Percentiles rank a stretch among this genome's conserved stretches.
phyloP scores from a whole-genome alignment of 2,113 vertebrate species.

The Lipotes vexillifer region DNA sequence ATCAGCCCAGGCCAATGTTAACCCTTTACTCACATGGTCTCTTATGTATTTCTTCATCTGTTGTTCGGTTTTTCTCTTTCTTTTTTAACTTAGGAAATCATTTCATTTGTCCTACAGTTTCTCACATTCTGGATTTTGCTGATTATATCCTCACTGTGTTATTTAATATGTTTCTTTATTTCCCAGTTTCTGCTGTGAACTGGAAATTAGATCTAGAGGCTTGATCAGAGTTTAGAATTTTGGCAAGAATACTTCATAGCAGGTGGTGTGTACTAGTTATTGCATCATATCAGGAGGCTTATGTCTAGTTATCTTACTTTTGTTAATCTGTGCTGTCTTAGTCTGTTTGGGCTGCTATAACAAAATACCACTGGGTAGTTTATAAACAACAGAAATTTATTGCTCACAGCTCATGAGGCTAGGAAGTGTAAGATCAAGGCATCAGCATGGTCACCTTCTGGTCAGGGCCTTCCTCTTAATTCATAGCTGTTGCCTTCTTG shows the following conservation, averaged over 20 bases:
- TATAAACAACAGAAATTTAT: neutral
- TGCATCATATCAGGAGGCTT: neutral
- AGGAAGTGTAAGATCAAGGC: neutral
- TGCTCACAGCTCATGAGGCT: neutral
- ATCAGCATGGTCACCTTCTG: neutral
- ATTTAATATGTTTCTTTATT: slow-evolving; percentile 21
- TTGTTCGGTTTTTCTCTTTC: neutral
- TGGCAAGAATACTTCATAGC: neutral
- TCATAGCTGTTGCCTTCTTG: neutral
- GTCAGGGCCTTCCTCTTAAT: neutral
- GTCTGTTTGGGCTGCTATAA: neutral
- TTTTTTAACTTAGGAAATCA: neutral
- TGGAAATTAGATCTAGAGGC: neutral
- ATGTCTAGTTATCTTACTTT: neutral
- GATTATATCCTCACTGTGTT: neutral
- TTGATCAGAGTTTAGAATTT: neutral
- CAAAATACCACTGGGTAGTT: neutral
- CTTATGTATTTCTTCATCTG: neutral
- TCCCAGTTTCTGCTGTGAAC: neutral
- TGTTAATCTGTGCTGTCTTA: neutral
- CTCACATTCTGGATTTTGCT: neutral
- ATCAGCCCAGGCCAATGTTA: neutral
- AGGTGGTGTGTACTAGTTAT: neutral
- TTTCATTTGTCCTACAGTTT: neutral
- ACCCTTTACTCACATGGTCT: neutral